These are phyloP conservation scores for Anticlea derivata DNA, from an alignment of 2,888 invertebrate genomes.

Conservation along the genomic window DNA sequence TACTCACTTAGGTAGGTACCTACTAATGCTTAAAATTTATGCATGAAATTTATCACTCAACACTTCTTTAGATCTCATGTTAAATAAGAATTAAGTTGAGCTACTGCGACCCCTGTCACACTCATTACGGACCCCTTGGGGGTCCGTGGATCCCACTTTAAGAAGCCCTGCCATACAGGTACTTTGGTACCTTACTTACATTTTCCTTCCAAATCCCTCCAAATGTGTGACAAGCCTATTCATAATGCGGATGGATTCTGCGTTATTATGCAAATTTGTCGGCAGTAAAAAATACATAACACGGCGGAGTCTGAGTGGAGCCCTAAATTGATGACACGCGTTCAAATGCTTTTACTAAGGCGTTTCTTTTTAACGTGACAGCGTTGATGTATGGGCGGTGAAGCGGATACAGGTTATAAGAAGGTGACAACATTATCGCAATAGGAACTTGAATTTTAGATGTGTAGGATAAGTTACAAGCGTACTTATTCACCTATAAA, in stretches of 20 bases:
- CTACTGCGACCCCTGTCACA: too few species aligned
- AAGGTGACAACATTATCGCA: neutral
- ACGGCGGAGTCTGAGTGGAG: conserved; percentile 24
- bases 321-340: conserved; percentile 29
- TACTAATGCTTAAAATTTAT: too few species aligned
- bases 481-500: too few species aligned
- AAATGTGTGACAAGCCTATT: conserved; percentile 16
- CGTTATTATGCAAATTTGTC: conserved; percentile 41
- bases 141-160: too few species aligned
- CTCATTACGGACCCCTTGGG: too few species aligned
- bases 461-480: too few species aligned
- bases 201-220: neutral
- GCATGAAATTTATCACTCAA: too few species aligned
- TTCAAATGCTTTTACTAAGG: conserved; percentile 29
- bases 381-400: conserved; percentile 2
- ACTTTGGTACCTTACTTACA: neutral
- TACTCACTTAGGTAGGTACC: neutral
- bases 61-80: too few species aligned
- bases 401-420: too few species aligned
- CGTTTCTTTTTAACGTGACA: conserved; percentile 6
- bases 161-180: too few species aligned
- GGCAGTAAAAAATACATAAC: conserved; percentile 36
- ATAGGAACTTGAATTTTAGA: too few species aligned
- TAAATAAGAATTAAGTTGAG: too few species aligned
- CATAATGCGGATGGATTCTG: conserved; percentile 27